Evolutionary conservation across 2,888 invertebrate genomes (phyloP).

Genomic region (Trimorus sp.): DNA sequence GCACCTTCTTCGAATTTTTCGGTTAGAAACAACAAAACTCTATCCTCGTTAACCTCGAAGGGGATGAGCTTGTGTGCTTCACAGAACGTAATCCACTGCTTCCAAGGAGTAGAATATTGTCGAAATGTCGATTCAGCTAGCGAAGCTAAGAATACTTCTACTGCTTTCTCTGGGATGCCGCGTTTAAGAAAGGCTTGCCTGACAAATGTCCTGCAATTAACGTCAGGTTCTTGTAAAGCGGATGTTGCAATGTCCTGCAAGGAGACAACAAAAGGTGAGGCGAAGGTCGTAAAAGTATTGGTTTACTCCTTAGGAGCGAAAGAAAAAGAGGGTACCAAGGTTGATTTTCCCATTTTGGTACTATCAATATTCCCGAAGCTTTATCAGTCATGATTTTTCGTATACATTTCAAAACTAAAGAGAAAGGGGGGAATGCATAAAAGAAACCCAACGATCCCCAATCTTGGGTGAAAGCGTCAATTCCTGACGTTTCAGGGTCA

Average conservation of each 20-base stretch:
- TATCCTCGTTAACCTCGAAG: background rate
- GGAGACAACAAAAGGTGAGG: constrained; percentile 44
- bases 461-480: background rate
- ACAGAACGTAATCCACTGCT: constrained; percentile 66
- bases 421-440: background rate
- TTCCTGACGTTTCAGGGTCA: constrained; percentile 6
- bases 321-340: constrained; percentile 11
- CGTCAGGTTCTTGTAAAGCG: constrained; percentile 32
- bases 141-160: constrained; percentile 61
- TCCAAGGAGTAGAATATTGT: constrained; percentile 64
- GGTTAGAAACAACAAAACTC: constrained; percentile 4
- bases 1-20: constrained; percentile 17
- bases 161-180: constrained; percentile 25
- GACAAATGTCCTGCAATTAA: constrained; percentile 54
- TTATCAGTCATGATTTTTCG: background rate
- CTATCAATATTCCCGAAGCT: constrained; percentile 35
- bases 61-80: background rate
- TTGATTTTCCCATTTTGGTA: constrained; percentile 49
- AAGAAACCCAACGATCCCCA: constrained; percentile 1
- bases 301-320: background rate
- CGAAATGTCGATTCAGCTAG: constrained; percentile 62
- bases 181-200: constrained; percentile 38
- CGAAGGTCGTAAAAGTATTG: constrained; percentile 24
- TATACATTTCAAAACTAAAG: constrained; percentile 4
- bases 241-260: constrained; percentile 39